phyloP scores from a whole-genome alignment of 2,888 invertebrate genomes.

The Dolomedes plantarius region DNA sequence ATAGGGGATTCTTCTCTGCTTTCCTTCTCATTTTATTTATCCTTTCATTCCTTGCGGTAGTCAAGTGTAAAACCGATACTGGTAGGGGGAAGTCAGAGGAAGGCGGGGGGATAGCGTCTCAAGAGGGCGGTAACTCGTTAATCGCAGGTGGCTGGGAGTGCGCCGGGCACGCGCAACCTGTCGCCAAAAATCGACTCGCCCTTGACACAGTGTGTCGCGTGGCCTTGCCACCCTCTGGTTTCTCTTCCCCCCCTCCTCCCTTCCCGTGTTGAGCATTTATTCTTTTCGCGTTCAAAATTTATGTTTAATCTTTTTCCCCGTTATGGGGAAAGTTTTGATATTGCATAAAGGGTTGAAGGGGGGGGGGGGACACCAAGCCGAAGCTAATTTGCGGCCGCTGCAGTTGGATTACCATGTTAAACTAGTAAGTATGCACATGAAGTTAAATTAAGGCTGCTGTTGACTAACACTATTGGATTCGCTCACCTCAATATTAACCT shows the following conservation, averaged over 20 bases:
- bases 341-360: not conserved
- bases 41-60: not conserved
- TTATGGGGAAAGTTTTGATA: not conserved
- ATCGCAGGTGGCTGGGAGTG: constrained; percentile 61
- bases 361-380: too few species aligned
- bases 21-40: not conserved
- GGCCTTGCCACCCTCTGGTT: constrained; percentile 44
- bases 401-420: too few species aligned
- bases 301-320: not conserved
- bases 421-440: too few species aligned
- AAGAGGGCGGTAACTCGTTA: constrained; percentile 39
- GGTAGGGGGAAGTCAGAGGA: constrained; percentile 20
- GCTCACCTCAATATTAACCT: too few species aligned
- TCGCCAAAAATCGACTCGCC: constrained; percentile 64
- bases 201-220: constrained; percentile 65
- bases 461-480: too few species aligned
- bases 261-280: not conserved
- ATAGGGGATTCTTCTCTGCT: not conserved
- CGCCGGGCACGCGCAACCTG: constrained; percentile 65
- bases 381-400: too few species aligned
- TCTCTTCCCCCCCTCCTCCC: not conserved
- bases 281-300: not conserved
- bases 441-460: too few species aligned
- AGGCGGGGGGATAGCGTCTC: constrained; percentile 34
- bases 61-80: not conserved